Evolutionary conservation across 1,140 invertebrate species (phyloP).

Genomic region (Brachionus paranguensis): DNA sequence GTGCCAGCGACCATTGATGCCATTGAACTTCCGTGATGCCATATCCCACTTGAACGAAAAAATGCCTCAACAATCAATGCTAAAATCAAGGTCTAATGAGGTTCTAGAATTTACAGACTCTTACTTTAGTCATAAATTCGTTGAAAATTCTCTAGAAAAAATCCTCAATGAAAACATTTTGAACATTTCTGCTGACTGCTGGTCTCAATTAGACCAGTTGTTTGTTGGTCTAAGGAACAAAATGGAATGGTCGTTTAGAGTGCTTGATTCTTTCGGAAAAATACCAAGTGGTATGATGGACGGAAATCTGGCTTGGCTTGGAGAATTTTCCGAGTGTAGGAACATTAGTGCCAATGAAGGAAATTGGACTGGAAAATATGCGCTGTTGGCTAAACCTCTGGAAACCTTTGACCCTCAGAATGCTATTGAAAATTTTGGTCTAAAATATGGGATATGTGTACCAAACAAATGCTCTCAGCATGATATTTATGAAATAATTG

Average conservation of each 20-base stretch:
- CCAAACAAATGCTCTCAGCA: not conserved
- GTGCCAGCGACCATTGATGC: not conserved
- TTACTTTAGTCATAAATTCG: not conserved
- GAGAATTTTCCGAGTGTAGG: slow-evolving; percentile 50
- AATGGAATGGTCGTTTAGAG: slow-evolving; percentile 41
- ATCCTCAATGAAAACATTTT: not conserved
- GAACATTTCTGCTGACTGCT: not conserved
- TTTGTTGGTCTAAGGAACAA: not conserved
- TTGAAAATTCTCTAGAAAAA: not conserved
- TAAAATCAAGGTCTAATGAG: not conserved
- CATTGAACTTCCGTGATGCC: slow-evolving; percentile 7
- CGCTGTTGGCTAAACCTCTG: not conserved
- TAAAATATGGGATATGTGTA: slow-evolving; percentile 42
- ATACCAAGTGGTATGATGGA: slow-evolving; percentile 47
- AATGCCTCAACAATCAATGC: not conserved
- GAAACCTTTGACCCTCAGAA: slow-evolving; percentile 7
- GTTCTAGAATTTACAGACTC: not conserved
- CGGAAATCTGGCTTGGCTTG: slow-evolving; percentile 48
- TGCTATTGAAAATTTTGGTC: slow-evolving; percentile 34
- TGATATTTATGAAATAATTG: slow-evolving; percentile 24
- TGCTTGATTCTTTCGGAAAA: slow-evolving; percentile 49
- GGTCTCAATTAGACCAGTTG: not conserved
- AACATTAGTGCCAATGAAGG: slow-evolving; percentile 39
- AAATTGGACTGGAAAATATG: not conserved
- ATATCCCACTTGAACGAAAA: not conserved